Evolutionary conservation across 1,140 invertebrate species (phyloP), one percentile per base, ranked within the genome.

Genomic region (Meloidogyne floridensis): DNA sequence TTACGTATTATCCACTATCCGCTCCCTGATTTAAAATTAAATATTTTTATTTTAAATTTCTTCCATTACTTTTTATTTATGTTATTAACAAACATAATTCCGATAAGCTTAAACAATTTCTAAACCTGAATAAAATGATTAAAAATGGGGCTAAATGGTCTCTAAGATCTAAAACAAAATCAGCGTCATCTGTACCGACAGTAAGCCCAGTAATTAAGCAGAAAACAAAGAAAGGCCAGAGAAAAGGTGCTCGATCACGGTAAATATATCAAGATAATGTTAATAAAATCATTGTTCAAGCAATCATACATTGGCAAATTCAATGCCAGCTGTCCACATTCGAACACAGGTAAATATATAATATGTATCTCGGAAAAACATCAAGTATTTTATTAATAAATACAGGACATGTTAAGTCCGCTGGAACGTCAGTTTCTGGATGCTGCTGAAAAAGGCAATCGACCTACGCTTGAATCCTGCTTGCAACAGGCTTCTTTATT

Each of bases 371-470:
- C 32, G 0, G 32, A 32, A 32, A 75, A 76, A 54, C 10, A 20
- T 42, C 0, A 65, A 65, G 7, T 18, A 6, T 4, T 18, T 65
- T 32, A 32, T 32, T 32, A 32, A 32, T 2, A 32, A 6, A 54
- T 13, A 10, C 11, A 82, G 70, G 81, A 82, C 70, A 82, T 82
- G 81, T 65, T 82, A 20, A 82, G 71, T 70, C 81, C 81, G 4
- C 11, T 69, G 43, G 81, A 82, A 75, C 71, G 81, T 7, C 65
- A 81, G 51, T 93, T 93, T 84, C 87, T 93, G 75, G 92, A 93
- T 82, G 92, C 92, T 0, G 92, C 91, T 6, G 92, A 92, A 83
- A 87, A 91, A 42, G 92, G 92, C 51, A 92, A 93, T 84, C 91
- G 91, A 76, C 91, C 91, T 59, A 92, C 91, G 8, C 90, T 93